Conservation (phyloP, 2,113 vertebrate genomes). For the Sciurus niger region DNA sequence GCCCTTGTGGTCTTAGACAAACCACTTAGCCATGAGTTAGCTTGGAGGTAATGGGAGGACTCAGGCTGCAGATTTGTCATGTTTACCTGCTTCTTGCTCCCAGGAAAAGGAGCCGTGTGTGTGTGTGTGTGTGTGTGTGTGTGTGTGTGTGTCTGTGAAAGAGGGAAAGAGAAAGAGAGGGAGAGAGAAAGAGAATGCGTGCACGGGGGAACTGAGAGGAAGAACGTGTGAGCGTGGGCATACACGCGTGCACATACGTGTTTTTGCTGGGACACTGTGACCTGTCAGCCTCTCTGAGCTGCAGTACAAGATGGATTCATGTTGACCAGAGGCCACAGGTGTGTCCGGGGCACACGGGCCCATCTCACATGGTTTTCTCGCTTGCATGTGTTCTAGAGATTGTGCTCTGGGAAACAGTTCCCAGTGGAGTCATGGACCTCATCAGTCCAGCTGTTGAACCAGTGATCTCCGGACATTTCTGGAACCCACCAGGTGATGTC, state of each 20-base stretch:
- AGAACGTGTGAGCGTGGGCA: background rate
- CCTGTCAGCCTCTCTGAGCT: background rate
- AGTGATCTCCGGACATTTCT: constrained; percentile 2
- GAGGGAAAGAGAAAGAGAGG: background rate
- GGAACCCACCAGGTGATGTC: background rate
- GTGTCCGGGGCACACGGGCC: background rate
- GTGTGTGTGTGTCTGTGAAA: background rate
- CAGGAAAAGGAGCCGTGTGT: background rate
- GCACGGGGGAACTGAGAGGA: background rate
- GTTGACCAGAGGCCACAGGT: background rate
- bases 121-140: background rate
- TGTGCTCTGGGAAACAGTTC: constrained; percentile 8
- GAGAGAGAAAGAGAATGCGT: background rate
- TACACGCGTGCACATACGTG: background rate
- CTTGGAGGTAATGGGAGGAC: background rate
- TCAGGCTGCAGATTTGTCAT: background rate
- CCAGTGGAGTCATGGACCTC: background rate
- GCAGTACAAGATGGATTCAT: background rate
- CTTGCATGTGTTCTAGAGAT: background rate
- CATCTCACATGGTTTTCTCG: background rate
- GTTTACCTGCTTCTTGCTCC: constrained; percentile 8
- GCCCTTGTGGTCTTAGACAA: background rate
- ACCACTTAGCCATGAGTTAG: background rate
- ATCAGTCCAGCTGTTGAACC: background rate
- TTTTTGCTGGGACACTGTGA: background rate